Evolutionary conservation across 2,888 invertebrate genomes (phyloP), one percentile per base, ranked within the genome.

Genomic region (Latrodectus elegans): DNA sequence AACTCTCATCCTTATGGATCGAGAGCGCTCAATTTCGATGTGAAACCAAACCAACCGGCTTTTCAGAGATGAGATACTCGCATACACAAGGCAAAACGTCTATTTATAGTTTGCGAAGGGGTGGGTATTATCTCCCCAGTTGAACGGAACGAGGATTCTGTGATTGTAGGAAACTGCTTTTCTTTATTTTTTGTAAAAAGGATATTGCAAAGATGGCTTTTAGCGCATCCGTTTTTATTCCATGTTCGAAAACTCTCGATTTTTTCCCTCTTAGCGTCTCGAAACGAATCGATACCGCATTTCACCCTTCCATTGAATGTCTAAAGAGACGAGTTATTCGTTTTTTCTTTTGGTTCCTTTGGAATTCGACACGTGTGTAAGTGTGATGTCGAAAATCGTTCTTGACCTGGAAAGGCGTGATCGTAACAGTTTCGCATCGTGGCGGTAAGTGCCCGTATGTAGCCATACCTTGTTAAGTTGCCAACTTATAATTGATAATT

Each of bases 71-170:
- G 38, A 38, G 38, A 38, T 38, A 38, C 38, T 38, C 38, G 38
- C 38, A 49, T 38, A 70, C 22, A 38, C 15, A 12, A 70, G 70
- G 15, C 73, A 52, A 51, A 78, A 12, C n/a, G 12, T 84, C 84
- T 84, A 84, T 78, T 84, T 84, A 73, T 84, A 84, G 84, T 80
- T 60, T 73, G n/a, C 6, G 78, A 77, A 77, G 71, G 26, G 78
- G 84, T 72, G 71, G 26, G 71, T 55, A 78, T 78, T 72, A 84
- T 84, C 78, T 84, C 73, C 49, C 73, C 78, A 60, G 78, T 78
- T 78, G 64, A 76, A 71, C 68, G 64, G 72, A 26, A 26, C 60
- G 60, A 60, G n/a, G 60, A 60, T 82, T 84, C 72, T 68, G 65
- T 71, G 76, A 83, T 83, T 83, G 73, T 75, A 77, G 55, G 76